Conservation (phyloP, 2,113 vertebrate species). For the Pelecanus crispus region DNA sequence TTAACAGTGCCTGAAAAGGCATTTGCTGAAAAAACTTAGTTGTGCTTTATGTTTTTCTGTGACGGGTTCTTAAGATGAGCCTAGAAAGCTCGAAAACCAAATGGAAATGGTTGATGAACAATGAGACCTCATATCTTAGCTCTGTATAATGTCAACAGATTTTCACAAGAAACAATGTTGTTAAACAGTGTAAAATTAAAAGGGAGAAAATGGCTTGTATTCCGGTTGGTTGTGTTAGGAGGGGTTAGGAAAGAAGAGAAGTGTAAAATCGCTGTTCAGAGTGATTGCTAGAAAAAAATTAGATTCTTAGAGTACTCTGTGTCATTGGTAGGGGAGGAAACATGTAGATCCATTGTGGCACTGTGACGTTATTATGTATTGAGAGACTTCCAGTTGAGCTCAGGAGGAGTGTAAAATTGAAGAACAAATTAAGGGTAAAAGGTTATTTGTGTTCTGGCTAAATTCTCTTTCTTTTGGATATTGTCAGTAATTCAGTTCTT, state of each 20-base stretch:
- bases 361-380: conserved; percentile 5
- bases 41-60: neutral
- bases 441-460: conserved; percentile 7
- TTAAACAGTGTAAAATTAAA: neutral
- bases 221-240: neutral
- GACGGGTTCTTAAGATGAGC: neutral
- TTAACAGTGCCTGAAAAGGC: neutral
- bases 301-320: neutral
- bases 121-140: neutral
- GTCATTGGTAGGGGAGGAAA: neutral
- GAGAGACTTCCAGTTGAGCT: neutral
- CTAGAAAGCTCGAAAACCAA: neutral
- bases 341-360: neutral
- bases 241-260: neutral
- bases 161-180: neutral
- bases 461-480: neutral
- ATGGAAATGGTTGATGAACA: neutral
- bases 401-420: conserved; percentile 16
- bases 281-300: neutral
- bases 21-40: neutral
- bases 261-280: neutral
- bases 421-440: conserved; percentile 30
- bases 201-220: neutral
- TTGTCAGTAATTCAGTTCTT: neutral
- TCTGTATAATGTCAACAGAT: neutral